phyloP scores from a whole-genome alignment of 2,797 vertebrate species.

The Moxostoma hubbsi region DNA sequence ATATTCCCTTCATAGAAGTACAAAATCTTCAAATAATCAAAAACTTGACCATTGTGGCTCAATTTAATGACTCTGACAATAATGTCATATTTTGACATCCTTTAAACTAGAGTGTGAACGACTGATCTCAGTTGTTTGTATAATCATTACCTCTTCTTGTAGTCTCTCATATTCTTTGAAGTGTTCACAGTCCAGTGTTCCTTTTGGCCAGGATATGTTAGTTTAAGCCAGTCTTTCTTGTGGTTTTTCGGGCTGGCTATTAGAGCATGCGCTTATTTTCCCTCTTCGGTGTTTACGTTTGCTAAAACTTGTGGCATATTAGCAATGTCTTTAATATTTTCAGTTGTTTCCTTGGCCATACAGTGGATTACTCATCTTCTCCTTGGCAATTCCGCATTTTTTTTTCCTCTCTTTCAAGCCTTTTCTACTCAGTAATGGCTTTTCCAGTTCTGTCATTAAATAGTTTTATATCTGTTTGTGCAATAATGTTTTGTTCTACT shows the following conservation, averaged over 20 bases:
- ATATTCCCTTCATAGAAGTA: constrained; percentile 37
- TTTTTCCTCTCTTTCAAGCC: constrained; percentile 10
- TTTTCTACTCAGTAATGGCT: constrained; percentile 56
- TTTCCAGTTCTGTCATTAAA: constrained; percentile 62
- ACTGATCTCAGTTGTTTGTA: constrained; percentile 37
- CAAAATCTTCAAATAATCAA: constrained; percentile 42
- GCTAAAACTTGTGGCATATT: constrained; percentile 50
- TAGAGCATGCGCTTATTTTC: constrained; percentile 26
- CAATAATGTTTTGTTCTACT: constrained; percentile 63
- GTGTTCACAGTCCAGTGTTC: constrained; percentile 31
- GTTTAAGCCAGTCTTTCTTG: constrained; percentile 53
- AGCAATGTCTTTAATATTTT: constrained; percentile 46
- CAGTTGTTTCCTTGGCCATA: constrained; percentile 43
- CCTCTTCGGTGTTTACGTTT: constrained; percentile 39
- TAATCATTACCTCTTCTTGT: constrained; percentile 40
- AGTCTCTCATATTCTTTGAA: constrained; percentile 46
- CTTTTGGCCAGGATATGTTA: constrained; percentile 48
- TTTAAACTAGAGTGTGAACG: constrained; percentile 25
- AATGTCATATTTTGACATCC: background rate
- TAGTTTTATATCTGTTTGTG: constrained; percentile 64
- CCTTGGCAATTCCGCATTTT: constrained; percentile 41
- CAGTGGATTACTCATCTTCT: constrained; percentile 53
- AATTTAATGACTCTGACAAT: constrained; percentile 17
- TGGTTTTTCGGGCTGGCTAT: constrained; percentile 46
- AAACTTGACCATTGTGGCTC: constrained; percentile 20